Evolutionary conservation across 2,113 vertebrate species (phyloP), one percentile per base, ranked within the genome.

Genomic region (Dendropsophus ebraccatus): DNA sequence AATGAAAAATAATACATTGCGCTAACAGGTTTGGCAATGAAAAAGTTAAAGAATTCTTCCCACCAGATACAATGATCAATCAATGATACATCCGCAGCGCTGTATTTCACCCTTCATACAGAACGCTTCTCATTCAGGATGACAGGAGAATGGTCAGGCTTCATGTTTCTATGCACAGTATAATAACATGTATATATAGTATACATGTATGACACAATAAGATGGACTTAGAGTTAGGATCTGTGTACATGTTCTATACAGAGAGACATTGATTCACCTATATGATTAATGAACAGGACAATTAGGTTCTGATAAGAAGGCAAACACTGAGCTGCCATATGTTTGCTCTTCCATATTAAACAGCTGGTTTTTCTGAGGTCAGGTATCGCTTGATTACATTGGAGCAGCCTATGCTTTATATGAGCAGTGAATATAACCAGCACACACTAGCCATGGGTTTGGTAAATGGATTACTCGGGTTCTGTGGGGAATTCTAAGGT

Each of bases 331-430:
- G 35, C 52, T 50, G 78, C 67, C 30, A 32, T 58, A 28, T 87
- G 70, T 87, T 87, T 87, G 79, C 37, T 81, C 70, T 81, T 87
- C 85, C 77, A 87, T 87, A 73, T 87, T 81, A 62, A 73, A 74
- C 67, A 60, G 50, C 28, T 74, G 85, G 37, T 70, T 74, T 70
- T 74, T 87, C 37, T 81, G 54, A 62, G 77, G 69, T 81, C 67
- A 81, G 72, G 76, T 70, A 45, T 54, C n/a, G 13, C 28, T 49
- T 54, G 60, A 69, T 70, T 47, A 79, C 32, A 69, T 17, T 0
- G 47, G 58, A 58, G 60, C 50, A 32, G 60, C 60, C 13, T 23
- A 49, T 7, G n/a, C 23, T 74, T 37, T 37, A 41, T 41, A 41
- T 41, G 35, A 37, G 21, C 11, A 8, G 16, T 35, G 65, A 41